Base-by-base conservation (phyloP, 1,140 invertebrate genomes). In the Drosophila equinoxialis region DNA sequence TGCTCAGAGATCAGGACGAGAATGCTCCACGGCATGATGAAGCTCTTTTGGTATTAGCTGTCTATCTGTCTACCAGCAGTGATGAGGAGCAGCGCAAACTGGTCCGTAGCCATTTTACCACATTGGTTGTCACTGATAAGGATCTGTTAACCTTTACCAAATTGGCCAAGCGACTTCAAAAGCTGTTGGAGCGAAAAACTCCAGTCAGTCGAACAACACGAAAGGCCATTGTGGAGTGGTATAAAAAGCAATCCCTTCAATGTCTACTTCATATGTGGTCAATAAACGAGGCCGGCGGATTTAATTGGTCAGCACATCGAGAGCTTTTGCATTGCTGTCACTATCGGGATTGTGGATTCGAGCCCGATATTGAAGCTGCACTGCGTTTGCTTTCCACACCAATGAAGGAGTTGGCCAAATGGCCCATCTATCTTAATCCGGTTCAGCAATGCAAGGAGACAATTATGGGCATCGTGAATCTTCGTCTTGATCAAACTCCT, bases 161-260 rank as follows among this genome's bases (percentile, higher is more conserved):
- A 51, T 76, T 90, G 33, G 77, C 76, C 14, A 71, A 68, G 33
- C 62, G 72, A 4, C 64, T 91, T 20, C 87, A 90, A 10, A 74
- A 74, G 5, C 11, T 72, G 8, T 48, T 74, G 6, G 59, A 69
- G 0, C 77, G 75, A 1, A 73, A 75, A 35, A 74, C 74, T 0
- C 71, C 75, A 11, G 64, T 91, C 13, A 85, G 59, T 48, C 90
- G 74, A 42, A 91, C 91, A 0, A 59, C 74, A 4, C 79, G 82
- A 6, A 91, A 91, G 58, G 91, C 90, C 4, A 57, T 91, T 0
- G 48, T 79, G 0, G 63, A 72, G 0, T 91, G 91, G 91, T 91
- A 91, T 45, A 59, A 73, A 14, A 39, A 63, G 6, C 80, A 81
- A 11, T 42, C 90, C 1, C 11, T 87, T 1, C 79, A 75, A 1